These are phyloP conservation scores for Tanypteryx hageni DNA, from an alignment of 2,888 invertebrate species.

Conservation along the genomic window DNA sequence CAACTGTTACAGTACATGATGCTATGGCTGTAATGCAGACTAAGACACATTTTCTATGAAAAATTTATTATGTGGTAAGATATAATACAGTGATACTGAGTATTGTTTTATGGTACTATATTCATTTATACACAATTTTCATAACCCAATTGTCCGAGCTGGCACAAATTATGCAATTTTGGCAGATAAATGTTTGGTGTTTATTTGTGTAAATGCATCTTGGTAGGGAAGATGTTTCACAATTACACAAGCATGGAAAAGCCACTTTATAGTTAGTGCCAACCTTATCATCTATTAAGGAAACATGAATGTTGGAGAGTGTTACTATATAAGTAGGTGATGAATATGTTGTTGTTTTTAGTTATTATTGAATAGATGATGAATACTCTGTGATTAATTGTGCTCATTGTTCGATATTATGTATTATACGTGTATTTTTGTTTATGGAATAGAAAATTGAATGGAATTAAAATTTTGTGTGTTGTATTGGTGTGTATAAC, in stretches of 20 bases:
- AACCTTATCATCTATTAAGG: neutral
- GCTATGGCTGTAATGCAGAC: neutral
- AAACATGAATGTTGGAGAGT: neutral
- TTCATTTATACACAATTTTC: neutral
- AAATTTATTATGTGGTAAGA: neutral
- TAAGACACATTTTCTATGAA: neutral
- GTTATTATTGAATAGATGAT: neutral
- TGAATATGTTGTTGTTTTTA: neutral
- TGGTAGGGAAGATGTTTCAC: neutral
- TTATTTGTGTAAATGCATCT: neutral
- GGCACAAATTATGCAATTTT: neutral
- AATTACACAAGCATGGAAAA: neutral
- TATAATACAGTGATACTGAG: neutral
- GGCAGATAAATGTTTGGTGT: slow-evolving; percentile 33
- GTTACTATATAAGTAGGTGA: neutral
- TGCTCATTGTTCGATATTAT: slow-evolving; percentile 12
- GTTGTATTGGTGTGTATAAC: neutral
- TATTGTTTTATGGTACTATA: neutral
- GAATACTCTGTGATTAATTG: slow-evolving; percentile 2
- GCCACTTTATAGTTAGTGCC: neutral
- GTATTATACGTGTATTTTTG: neutral
- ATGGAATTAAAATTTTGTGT: neutral
- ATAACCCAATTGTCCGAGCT: neutral
- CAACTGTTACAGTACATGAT: neutral
- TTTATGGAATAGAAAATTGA: neutral